A percentile compares a stretch with the other conserved stretches of the same genome.
Evolutionary conservation across 2,797 vertebrate species (phyloP).

Genomic region (Lerista edwardsae): DNA sequence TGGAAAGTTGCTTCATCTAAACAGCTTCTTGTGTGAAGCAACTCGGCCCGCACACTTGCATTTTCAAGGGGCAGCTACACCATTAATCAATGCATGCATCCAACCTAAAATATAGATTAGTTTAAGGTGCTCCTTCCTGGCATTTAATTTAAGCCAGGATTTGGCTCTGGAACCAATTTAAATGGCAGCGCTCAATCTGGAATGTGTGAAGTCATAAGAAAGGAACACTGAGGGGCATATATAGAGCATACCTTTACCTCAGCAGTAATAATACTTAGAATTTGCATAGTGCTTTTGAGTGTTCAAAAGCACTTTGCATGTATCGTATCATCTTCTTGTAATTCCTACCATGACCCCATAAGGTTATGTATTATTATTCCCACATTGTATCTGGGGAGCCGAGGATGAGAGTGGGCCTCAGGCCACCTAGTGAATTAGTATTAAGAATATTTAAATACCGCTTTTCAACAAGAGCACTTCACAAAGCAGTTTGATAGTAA

Average conservation of each 20-base stretch:
- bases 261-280: too few species aligned
- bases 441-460: too few species aligned
- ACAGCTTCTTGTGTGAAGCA: background rate
- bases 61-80: background rate
- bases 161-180: background rate
- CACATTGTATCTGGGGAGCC: too few species aligned
- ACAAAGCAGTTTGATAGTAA: too few species aligned
- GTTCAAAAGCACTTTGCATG: too few species aligned
- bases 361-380: too few species aligned
- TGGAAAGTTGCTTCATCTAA: background rate
- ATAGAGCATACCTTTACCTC: background rate
- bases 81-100: constrained; percentile 3
- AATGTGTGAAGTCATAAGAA: background rate
- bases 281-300: too few species aligned
- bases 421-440: too few species aligned
- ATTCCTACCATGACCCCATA: too few species aligned
- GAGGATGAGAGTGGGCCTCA: too few species aligned
- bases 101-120: background rate
- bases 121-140: background rate
- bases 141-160: constrained; percentile 8
- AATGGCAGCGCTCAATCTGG: background rate
- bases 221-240: background rate
- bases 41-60: background rate
- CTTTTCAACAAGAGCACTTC: too few species aligned
- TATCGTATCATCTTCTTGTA: too few species aligned